Evolutionary conservation across 2,888 invertebrate species (phyloP), one percentile per base, ranked within the genome.

Genomic region (Campaea margaritaria): DNA sequence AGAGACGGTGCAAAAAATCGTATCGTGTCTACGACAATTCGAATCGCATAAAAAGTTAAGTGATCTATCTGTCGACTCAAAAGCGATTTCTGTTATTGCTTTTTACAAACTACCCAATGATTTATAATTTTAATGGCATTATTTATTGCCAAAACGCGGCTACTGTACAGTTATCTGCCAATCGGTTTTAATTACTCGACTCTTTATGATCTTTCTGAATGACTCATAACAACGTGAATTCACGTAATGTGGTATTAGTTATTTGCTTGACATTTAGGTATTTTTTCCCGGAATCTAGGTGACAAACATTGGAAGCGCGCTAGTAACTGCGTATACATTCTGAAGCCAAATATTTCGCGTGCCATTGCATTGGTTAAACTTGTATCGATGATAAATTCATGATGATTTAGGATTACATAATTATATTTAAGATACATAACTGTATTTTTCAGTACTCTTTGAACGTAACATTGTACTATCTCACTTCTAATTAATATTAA

Each of bases 271-370:
- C 10, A 41, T 59, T 59, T 59, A 43, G 38, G 58, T 11, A 38
- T 63, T 65, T 57, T 65, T 69, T 54, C 62, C 42, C 44, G 47
- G 59, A 63, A 66, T 58, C 13, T n/a, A 28, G 51, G 51, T 66
- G 57, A 64, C 60, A 54, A 61, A 62, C 14, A 52, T 49, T 55
- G 47, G 41, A 68, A 66, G 44, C 60, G 11, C 51, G 64, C 34
- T 58, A 50, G 56, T 39, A 41, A 59, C 50, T 60, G 68, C 64
- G 68, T 47, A 21, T 21, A 67, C 56, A 0, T 13, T 39, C 8
- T 8, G 57, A 14, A 61, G 70, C 68, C 70, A 70, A 70, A 66
- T 70, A 61, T 47, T 64, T 65, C 31, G 58, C 61, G 56, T 66
- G 62, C 67, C 68, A 52, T 50, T 27, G 42, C 68, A 52, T 50